phyloP scores from a whole-genome alignment of 2,888 invertebrate genomes.

The Tetheella fluctuosa region DNA sequence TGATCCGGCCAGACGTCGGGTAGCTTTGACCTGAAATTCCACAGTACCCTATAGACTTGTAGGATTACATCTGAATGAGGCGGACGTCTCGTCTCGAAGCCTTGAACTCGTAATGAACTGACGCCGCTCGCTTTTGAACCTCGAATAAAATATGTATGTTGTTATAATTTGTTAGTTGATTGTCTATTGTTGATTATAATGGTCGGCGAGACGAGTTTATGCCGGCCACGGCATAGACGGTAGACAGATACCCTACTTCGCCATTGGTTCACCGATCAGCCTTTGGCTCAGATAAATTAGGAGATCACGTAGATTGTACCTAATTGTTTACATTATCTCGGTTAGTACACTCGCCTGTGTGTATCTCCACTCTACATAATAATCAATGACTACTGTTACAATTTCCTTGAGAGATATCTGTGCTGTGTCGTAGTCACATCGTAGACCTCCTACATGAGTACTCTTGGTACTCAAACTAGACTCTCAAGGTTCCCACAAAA shows the following conservation, averaged over 20 bases:
- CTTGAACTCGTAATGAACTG: constrained; percentile 66
- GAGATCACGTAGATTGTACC: not conserved
- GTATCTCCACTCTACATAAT: too few species aligned
- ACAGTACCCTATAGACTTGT: constrained; percentile 11
- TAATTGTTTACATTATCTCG: not conserved
- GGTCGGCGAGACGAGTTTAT: constrained; percentile 27
- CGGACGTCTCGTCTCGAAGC: constrained; percentile 44
- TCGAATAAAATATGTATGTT: constrained; percentile 48
- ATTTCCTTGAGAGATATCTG: too few species aligned
- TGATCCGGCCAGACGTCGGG: constrained; percentile 9
- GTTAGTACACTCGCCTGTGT: not conserved
- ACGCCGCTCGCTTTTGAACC: constrained; percentile 50
- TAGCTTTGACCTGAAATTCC: constrained; percentile 13
- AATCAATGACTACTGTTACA: too few species aligned
- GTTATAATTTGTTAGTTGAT: constrained; percentile 54
- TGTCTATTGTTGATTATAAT: constrained; percentile 51
- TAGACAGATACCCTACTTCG: not conserved
- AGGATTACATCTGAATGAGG: constrained; percentile 24
- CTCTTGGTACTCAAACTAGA: too few species aligned
- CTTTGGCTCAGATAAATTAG: not conserved
- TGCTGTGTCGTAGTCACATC: too few species aligned
- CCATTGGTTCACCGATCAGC: not conserved
- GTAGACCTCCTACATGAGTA: too few species aligned
- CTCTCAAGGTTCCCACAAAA: too few species aligned
- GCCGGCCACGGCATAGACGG: constrained; percentile 29